Conservation (phyloP, 2,113 vertebrate genomes). For the Nannobrachium achirus region DNA sequence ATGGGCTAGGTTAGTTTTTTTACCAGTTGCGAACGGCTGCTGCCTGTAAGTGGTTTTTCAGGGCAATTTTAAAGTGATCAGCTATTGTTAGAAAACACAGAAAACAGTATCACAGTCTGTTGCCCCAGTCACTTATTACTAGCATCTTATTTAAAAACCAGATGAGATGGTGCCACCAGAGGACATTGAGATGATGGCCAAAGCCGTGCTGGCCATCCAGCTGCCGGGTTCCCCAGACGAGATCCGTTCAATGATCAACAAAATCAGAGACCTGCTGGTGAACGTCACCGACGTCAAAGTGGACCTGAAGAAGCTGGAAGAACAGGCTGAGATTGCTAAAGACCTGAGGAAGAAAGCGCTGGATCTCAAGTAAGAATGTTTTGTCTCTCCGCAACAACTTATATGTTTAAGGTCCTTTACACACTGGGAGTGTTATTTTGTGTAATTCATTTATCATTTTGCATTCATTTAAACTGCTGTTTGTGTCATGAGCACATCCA, state of each 20-base stretch:
- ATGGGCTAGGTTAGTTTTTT: too few relatives aligned
- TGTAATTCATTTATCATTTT: neutral
- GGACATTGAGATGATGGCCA: constrained; percentile 85
- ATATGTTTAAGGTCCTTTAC: too few relatives aligned
- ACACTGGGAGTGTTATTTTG: too few relatives aligned
- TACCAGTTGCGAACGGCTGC: too few relatives aligned
- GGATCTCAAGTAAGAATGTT: constrained; percentile 74
- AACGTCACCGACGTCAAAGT: constrained; percentile 63
- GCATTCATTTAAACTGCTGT: too few relatives aligned
- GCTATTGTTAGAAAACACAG: too few relatives aligned
- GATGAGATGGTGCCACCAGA: constrained; percentile 81
- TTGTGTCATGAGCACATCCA: too few relatives aligned
- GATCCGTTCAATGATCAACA: constrained; percentile 73
- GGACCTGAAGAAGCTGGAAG: constrained; percentile 61
- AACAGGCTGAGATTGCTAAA: constrained; percentile 49
- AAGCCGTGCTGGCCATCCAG: constrained; percentile 78
- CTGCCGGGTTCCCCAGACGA: constrained; percentile 75
- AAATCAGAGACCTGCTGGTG: constrained; percentile 68
- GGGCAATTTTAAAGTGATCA: too few relatives aligned
- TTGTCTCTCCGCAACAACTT: too few relatives aligned
- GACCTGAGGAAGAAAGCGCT: constrained; percentile 72
- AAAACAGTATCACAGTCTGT: too few relatives aligned
- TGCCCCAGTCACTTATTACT: neutral
- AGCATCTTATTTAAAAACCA: constrained; percentile 57
- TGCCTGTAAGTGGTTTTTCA: too few relatives aligned